Base-by-base conservation (phyloP, 2,888 invertebrate species). In the Thyatira batis region DNA sequence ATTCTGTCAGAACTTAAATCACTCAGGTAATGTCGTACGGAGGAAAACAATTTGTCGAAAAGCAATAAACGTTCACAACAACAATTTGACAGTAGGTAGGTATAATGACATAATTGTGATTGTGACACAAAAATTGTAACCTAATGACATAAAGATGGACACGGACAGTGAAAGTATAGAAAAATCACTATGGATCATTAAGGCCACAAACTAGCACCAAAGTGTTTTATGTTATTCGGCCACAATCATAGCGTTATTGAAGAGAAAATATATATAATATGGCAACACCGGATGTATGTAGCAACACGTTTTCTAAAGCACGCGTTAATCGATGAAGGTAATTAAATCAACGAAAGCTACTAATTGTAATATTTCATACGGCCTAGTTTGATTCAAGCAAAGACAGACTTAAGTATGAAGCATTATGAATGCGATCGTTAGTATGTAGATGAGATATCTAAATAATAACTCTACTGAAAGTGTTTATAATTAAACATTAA, bases 91-190 rank as follows among this genome's bases (percentile, higher is more conserved):
- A 33, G 53, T n/a, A n/a, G n/a, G n/a, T n/a, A n/a, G n/a, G n/a
- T 57, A 52, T 71, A 71, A 72, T 73, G 61, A 71, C 69, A 66
- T 67, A 73, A 71, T 64, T 69, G 57, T 48, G 60, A 63, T 66
- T 66, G 39, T 28, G 17, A 27, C 54, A 53, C 50, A 21, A 57
- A 61, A 63, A 57, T 64, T 64, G 61, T 65, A 67, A 49, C 58
- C 64, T 62, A 68, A 64, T 74, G 65, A 74, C 68, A 73, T 58
- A 65, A 65, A 69, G 66, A 65, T 60, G 58, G 49, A 45, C 53
- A 70, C 71, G 56, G 74, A 76, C 73, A 74, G 71, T 73, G 46
- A 43, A 49, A 46, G 45, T 56, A 30, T 52, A 55, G 52, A 46
- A 54, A 50, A 56, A 62, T 49, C 55, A 54, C 48, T 53, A 53